Conservation (phyloP, 2,113 vertebrate species). For the Prochilodus magdalenae region DNA sequence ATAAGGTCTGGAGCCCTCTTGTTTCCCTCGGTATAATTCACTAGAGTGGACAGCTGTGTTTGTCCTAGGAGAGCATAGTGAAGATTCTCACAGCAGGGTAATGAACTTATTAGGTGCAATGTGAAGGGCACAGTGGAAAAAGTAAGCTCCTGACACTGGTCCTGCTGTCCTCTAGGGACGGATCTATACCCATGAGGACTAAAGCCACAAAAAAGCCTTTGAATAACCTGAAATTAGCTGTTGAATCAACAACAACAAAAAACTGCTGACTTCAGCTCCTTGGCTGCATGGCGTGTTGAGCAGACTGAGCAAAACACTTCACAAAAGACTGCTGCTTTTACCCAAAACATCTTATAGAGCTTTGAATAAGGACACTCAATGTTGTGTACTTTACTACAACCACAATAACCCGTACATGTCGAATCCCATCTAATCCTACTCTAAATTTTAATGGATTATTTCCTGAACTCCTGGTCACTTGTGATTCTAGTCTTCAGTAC, state of each 20-base stretch:
- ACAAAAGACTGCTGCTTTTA: conserved; percentile 8
- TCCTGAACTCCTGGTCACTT: neutral
- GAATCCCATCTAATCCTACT: neutral
- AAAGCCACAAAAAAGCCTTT: too few species aligned
- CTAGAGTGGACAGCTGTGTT: neutral
- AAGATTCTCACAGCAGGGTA: neutral
- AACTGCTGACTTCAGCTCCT: neutral
- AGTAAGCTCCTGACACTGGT: neutral
- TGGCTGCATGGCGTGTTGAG: neutral
- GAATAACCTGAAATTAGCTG: neutral
- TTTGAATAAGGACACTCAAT: too few species aligned
- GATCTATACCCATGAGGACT: neutral
- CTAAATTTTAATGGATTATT: neutral
- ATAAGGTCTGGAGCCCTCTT: neutral
- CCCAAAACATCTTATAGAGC: neutral
- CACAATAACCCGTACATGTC: too few species aligned
- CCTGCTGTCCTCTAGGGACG: neutral
- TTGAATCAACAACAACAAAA: neutral
- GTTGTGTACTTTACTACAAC: too few species aligned
- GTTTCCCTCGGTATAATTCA: neutral
- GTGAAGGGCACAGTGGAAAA: neutral
- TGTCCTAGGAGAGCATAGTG: neutral
- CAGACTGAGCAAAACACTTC: neutral
- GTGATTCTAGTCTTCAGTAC: too few species aligned
- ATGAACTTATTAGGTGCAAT: neutral